phyloP scores from a whole-genome alignment of 2,888 invertebrate genomes.

The Carterocephalus palaemon region DNA sequence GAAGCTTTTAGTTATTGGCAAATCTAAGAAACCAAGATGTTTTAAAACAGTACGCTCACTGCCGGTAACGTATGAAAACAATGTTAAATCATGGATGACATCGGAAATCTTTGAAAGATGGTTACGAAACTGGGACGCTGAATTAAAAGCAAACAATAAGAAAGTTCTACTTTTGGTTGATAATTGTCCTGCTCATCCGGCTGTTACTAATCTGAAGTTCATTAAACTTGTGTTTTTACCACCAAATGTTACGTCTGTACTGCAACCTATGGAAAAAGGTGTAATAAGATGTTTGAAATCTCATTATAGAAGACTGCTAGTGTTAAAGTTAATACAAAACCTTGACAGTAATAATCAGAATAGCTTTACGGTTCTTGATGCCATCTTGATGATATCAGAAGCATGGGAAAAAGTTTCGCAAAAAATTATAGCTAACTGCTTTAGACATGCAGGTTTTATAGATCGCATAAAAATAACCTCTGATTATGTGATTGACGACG shows the following conservation, averaged over 20 bases:
- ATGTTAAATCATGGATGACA: constrained; percentile 47
- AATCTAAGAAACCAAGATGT: constrained; percentile 41
- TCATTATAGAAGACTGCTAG: no score
- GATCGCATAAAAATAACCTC: no score
- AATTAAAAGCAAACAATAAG: constrained; percentile 31
- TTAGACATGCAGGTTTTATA: no score
- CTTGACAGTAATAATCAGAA: no score
- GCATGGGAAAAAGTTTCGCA: no score
- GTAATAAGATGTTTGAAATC: constrained; percentile 28
- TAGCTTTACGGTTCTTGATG: no score
- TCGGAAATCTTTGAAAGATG: constrained; percentile 30
- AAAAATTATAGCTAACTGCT: no score
- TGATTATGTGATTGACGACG: no score
- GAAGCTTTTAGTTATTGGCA: constrained; percentile 40
- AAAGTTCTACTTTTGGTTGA: constrained; percentile 42
- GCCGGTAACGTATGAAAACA: constrained; percentile 38
- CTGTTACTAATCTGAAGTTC: constrained; percentile 30
- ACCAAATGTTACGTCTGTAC: constrained; percentile 18
- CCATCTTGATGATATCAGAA: no score
- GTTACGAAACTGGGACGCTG: constrained; percentile 35
- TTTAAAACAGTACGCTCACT: constrained; percentile 33
- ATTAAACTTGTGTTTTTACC: constrained; percentile 35
- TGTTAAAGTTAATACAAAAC: no score
- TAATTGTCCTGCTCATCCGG: constrained; percentile 40
- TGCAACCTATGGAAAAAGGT: constrained; percentile 30